Percentiles rank a stretch among this genome's conserved stretches.
phyloP scores from a whole-genome alignment of 2,113 vertebrate genomes.

The Cariama cristata region DNA sequence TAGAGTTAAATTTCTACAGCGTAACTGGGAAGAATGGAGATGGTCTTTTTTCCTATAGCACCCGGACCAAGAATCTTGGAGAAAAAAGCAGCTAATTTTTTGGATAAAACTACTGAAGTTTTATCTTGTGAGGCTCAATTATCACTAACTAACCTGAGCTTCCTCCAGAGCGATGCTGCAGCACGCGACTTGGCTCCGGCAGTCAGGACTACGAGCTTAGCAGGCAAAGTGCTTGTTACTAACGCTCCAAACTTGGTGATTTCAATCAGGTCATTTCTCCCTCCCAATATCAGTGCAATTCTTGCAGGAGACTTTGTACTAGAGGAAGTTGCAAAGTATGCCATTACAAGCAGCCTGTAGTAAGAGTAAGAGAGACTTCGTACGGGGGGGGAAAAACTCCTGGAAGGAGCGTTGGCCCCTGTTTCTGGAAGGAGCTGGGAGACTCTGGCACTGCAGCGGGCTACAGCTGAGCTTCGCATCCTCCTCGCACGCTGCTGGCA shows the following conservation, averaged over 20 bases:
- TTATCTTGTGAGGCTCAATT: background rate
- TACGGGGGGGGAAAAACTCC: rapidly evolving
- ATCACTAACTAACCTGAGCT: background rate
- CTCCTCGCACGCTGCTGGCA: background rate
- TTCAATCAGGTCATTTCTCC: background rate
- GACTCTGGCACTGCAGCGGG: background rate
- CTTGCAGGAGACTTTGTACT: background rate
- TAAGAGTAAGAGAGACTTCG: background rate
- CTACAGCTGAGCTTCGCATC: rapidly evolving
- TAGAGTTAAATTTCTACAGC: background rate
- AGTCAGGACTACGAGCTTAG: background rate
- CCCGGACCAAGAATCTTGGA: background rate
- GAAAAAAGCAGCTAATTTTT: background rate
- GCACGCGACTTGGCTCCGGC: rapidly evolving
- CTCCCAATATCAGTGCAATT: background rate
- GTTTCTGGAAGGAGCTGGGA: background rate
- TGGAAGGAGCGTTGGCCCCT: background rate
- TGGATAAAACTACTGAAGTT: background rate
- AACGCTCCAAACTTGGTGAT: background rate
- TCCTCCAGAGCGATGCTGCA: background rate
- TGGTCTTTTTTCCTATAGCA: background rate
- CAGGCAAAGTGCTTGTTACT: background rate
- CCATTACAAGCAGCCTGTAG: background rate
- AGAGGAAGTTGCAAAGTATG: background rate
- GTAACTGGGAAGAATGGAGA: background rate